Evolutionary conservation across 2,113 vertebrate genomes (phyloP).

Genomic region (Calonectris borealis): DNA sequence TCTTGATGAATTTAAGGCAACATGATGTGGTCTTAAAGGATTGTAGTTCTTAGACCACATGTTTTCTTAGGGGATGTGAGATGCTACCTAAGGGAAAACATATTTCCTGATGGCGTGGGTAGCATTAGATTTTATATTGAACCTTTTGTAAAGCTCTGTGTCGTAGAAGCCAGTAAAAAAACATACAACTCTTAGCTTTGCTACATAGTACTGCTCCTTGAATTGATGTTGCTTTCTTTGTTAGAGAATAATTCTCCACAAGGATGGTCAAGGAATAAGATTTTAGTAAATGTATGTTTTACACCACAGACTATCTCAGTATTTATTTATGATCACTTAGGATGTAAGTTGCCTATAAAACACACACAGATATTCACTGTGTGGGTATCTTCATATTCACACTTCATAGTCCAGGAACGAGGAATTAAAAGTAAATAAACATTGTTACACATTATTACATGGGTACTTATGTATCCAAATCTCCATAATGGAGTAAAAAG

Average conservation of each 20-base stretch:
- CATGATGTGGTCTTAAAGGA: not conserved
- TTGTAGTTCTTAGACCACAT: not conserved
- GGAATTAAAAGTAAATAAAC: not conserved
- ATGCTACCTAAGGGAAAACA: slow-evolving; percentile 9
- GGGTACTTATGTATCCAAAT: not conserved
- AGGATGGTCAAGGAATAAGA: not conserved
- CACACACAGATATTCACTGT: not conserved
- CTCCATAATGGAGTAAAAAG: not conserved
- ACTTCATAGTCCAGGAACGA: not conserved
- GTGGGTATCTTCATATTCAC: not conserved
- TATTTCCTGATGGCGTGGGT: slow-evolving; percentile 34
- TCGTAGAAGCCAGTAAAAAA: not conserved
- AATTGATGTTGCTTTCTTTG: not conserved
- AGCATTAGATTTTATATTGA: not conserved
- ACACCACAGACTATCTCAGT: not conserved
- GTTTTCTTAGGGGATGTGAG: slow-evolving; percentile 9
- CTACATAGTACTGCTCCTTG: not conserved
- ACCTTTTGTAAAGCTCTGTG: not conserved
- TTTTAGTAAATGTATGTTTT: not conserved
- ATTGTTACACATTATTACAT: not conserved
- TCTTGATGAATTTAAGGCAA: not conserved
- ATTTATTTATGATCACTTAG: not conserved
- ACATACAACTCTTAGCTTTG: not conserved
- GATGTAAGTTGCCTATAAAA: not conserved
- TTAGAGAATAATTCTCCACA: not conserved